Evolutionary conservation across 2,797 vertebrate genomes (phyloP).

Genomic region (Neosalanx taihuensis): DNA sequence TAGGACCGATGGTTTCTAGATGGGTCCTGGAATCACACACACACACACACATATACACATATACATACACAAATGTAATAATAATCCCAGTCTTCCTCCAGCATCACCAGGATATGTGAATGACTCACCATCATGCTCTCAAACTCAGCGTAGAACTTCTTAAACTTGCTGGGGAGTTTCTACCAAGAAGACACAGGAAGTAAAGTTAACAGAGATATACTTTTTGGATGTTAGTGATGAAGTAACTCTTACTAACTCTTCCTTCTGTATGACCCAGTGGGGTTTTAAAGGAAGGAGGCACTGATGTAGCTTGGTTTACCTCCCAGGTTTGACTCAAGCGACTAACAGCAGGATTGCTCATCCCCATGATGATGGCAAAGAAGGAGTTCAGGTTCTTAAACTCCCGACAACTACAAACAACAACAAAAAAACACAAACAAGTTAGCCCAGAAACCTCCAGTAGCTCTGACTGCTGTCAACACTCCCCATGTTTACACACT

Average conservation of each 20-base stretch:
- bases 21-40: slow-evolving; percentile 80
- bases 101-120: background rate
- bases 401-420: slow-evolving; percentile 87
- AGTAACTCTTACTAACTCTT: background rate
- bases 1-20: slow-evolving; percentile 96
- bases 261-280: background rate
- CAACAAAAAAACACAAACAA: background rate
- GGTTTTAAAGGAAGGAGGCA: background rate
- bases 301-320: slow-evolving; percentile 71
- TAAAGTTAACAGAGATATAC: too few relatives aligned
- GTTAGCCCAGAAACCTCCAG: background rate
- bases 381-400: slow-evolving; percentile 98
- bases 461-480: too few relatives aligned
- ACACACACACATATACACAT: background rate
- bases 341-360: slow-evolving; percentile 97
- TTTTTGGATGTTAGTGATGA: too few relatives aligned
- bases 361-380: slow-evolving; percentile 97
- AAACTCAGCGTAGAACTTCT: slow-evolving; percentile 98
- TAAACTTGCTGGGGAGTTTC: slow-evolving; percentile 99
- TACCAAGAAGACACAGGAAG: slow-evolving; percentile 68
- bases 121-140: slow-evolving; percentile 96
- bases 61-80: background rate
- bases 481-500: too few relatives aligned
- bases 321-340: slow-evolving; percentile 94
- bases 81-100: background rate